A percentile compares a stretch with the other conserved stretches of the same genome.
phyloP scores from a whole-genome alignment of 2,797 vertebrate species.

The Poeciliopsis presidionis region DNA sequence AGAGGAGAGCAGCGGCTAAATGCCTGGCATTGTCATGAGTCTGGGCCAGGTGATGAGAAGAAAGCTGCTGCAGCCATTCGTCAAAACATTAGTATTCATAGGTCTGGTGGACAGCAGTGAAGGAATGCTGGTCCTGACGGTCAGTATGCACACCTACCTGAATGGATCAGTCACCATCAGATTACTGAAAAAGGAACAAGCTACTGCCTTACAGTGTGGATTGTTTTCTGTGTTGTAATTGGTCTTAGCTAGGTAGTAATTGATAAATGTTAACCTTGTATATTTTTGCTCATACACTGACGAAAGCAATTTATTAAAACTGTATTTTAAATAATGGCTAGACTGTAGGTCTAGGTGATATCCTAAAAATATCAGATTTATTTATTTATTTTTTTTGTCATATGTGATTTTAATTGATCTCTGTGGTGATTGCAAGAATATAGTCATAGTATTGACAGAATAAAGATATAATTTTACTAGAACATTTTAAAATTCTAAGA shows the following conservation, averaged over 20 bases:
- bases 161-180: neutral
- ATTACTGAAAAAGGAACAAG: neutral
- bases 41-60: conserved; percentile 65
- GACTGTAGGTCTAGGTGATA: no score
- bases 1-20: conserved; percentile 53
- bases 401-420: no score
- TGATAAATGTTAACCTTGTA: neutral
- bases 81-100: conserved; percentile 50
- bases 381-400: no score
- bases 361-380: no score
- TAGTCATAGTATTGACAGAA: no score
- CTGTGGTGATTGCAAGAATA: no score
- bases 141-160: neutral
- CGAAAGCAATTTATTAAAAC: neutral
- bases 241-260: neutral
- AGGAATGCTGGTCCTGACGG: conserved; percentile 27
- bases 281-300: neutral
- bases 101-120: conserved; percentile 21
- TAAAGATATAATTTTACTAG: no score
- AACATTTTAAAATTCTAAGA: no score
- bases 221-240: conserved; percentile 1
- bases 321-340: neutral
- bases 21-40: conserved; percentile 48
- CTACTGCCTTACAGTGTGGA: neutral
- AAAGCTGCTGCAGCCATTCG: conserved; percentile 40